Evolutionary conservation across 2,888 invertebrate species (phyloP).

Genomic region (Venusia cambrica): DNA sequence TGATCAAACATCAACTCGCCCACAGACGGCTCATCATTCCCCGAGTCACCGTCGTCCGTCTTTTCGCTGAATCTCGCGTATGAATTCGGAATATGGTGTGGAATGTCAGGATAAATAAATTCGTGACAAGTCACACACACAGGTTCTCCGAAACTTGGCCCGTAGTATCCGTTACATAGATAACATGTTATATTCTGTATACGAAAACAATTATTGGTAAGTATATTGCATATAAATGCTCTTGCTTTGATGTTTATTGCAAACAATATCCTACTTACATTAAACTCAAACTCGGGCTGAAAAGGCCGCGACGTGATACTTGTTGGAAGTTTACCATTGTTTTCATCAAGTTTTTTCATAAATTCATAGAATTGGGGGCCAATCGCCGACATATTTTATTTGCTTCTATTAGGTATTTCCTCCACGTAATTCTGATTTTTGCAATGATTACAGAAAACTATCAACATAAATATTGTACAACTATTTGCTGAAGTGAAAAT

Average conservation of each 20-base stretch:
- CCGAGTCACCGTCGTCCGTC: slow-evolving; percentile 95
- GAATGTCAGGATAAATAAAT: slow-evolving; percentile 92
- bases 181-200: slow-evolving; percentile 87
- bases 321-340: slow-evolving; percentile 60
- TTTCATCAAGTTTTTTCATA: slow-evolving; percentile 68
- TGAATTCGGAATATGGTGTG: slow-evolving; percentile 73
- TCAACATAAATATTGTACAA: too few relatives aligned
- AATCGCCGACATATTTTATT: slow-evolving; percentile 58
- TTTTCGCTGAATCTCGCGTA: slow-evolving; percentile 78
- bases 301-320: slow-evolving; percentile 17
- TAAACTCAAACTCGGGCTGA: slow-evolving; percentile 65
- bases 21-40: slow-evolving; percentile 93
- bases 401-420: slow-evolving; percentile 2
- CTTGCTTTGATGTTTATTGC: too few relatives aligned
- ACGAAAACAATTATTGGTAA: too few relatives aligned
- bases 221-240: too few relatives aligned
- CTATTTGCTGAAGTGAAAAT: too few relatives aligned
- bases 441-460: too few relatives aligned
- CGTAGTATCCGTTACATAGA: slow-evolving; percentile 95
- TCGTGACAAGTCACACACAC: slow-evolving; percentile 95
- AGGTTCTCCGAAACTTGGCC: slow-evolving; percentile 94
- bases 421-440: too few relatives aligned
- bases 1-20: slow-evolving; percentile 69
- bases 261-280: slow-evolving; percentile 48
- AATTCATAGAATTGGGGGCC: slow-evolving; percentile 62